Evolutionary conservation across 2,113 vertebrate species (phyloP).

Genomic region (Aphyosemion australe): DNA sequence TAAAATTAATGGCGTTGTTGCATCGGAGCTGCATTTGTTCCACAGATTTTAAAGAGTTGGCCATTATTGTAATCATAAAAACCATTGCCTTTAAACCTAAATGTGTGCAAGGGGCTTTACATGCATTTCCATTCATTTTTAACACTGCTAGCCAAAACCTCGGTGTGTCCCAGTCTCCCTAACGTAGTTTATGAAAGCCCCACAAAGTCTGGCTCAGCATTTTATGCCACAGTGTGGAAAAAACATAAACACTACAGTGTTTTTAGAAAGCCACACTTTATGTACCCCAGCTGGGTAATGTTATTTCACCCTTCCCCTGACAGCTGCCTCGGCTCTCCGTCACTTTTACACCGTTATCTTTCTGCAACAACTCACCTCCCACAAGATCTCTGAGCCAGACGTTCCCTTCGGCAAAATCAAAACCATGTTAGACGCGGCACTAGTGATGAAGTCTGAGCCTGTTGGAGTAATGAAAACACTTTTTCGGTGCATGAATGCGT

Average conservation of each 20-base stretch:
- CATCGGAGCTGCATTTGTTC: neutral
- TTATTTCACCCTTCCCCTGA: neutral
- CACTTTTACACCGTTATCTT: conserved; percentile 9
- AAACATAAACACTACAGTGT: neutral
- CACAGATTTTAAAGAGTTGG: neutral
- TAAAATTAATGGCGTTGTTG: neutral
- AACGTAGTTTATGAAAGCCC: neutral
- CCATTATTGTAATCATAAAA: neutral
- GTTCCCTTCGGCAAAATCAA: neutral
- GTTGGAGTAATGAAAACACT: neutral
- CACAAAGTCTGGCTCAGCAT: neutral
- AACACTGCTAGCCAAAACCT: neutral
- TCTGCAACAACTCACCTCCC: conserved; percentile 3
- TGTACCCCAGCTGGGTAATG: conserved; percentile 11
- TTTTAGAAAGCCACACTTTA: conserved; percentile 3
- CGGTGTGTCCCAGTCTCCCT: neutral
- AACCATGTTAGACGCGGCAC: conserved; percentile 4
- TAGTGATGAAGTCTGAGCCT: conserved; percentile 5
- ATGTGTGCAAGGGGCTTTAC: neutral
- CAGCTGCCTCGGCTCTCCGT: neutral
- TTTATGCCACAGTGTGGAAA: neutral
- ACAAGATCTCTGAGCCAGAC: conserved; percentile 3
- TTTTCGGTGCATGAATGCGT: neutral
- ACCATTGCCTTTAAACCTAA: neutral
- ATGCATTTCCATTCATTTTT: neutral